Percentiles rank a stretch among this genome's conserved stretches.
Evolutionary conservation across 1,140 invertebrate species (phyloP).

Genomic region (Oryctes rhinoceros): DNA sequence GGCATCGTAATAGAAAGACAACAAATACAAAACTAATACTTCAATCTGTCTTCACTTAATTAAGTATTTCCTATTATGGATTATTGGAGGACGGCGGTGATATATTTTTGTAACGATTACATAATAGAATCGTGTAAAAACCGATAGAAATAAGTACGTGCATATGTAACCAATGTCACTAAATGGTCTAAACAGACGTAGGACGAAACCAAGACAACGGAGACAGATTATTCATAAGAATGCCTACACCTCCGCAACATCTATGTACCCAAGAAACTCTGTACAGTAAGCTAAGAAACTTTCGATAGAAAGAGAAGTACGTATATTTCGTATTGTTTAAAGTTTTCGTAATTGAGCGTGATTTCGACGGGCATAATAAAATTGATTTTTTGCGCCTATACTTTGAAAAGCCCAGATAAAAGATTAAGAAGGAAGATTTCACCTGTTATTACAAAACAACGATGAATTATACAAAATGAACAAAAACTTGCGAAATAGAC

Average conservation of each 20-base stretch:
- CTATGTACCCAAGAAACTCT: background rate
- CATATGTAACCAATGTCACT: background rate
- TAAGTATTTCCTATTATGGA: conserved; percentile 16
- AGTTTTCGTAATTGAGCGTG: too few relatives aligned
- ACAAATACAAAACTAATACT: too few relatives aligned
- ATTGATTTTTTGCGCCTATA: too few relatives aligned
- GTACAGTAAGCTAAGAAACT: background rate
- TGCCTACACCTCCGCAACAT: background rate
- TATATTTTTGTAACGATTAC: conserved; percentile 29
- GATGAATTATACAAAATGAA: too few relatives aligned
- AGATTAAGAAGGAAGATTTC: too few relatives aligned
- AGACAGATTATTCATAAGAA: conserved; percentile 11
- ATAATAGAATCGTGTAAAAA: background rate
- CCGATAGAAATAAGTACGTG: background rate
- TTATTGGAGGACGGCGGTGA: background rate
- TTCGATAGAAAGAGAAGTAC: background rate
- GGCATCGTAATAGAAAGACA: too few relatives aligned
- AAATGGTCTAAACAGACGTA: conserved; percentile 15
- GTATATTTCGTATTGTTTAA: too few relatives aligned
- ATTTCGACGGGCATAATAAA: too few relatives aligned
- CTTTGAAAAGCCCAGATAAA: too few relatives aligned
- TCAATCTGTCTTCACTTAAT: background rate
- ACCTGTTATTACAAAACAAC: too few relatives aligned
- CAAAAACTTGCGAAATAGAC: too few relatives aligned
- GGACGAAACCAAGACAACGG: background rate